Base-by-base conservation (phyloP, 1,140 invertebrate genomes). In the Drosophila navojoa region DNA sequence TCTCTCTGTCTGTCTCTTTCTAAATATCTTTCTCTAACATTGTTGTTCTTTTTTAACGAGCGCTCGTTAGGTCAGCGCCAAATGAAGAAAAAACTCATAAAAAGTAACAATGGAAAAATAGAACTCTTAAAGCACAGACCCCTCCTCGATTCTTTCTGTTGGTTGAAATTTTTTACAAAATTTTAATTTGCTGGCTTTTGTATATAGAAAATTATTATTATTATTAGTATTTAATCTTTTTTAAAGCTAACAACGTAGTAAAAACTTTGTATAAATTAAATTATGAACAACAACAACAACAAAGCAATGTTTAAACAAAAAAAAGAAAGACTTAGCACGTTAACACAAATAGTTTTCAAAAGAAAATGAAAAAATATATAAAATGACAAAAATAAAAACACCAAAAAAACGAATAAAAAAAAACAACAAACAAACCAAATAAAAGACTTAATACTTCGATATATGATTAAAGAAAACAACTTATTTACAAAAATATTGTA, bases 401-500 rank as follows among this genome's bases (percentile, higher is more conserved):
- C 58, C 40, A 42, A 76, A 40, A 60, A 22, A 29, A 29, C 7
- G 40, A 44, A 40, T 40, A 52, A 59, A 61, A 47, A 82, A 22
- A 22, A 22, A 55, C 59, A 79, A 73, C 81, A 80, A 38, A 81
- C 82, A 86, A 87, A 79, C 81, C 82, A 87, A 89, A 82, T 89
- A 81, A 87, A 87, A 87, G 82, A 87, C 82, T 87, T 89, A 79
- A 86, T 79, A 86, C 82, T 86, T 86, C 81, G 82, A 86, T 79
- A 86, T 82, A 78, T 81, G 69, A 79, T 66, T 47, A 50, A 69
- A 52, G 76, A 57, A 67, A 69, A 76, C 9, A 66, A 82, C 84
- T 82, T 89, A 89, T 87, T 87, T 87, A 87, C 82, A 87, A 66
- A 87, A 58, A 54, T 79, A 85, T 84, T 79, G 71, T 79, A 84